Evolutionary conservation across 2,113 vertebrate genomes (phyloP), one percentile per base, ranked within the genome.

Genomic region (Microcebus murinus): DNA sequence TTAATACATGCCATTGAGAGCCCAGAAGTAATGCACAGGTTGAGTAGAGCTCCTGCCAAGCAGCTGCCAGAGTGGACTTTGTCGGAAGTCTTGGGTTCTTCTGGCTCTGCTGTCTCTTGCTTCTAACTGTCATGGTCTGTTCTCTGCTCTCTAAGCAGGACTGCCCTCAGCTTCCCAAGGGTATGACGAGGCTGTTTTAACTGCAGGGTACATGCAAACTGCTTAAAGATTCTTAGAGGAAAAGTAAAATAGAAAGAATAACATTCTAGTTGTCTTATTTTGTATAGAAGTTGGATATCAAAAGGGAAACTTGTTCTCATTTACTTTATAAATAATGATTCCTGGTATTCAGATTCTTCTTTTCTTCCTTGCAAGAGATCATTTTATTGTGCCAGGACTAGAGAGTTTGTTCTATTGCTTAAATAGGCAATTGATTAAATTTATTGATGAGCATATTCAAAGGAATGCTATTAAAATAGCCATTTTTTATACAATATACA

Each of bases 401-500:
- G 57, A 65, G 87, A 73, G 65, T 55, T 76, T 82, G 31, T 48
- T 48, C 52, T 93, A 20, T 21, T 70, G 34, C 67, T 85, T 76
- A 86, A 95, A 85, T 63, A 76, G 39, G 45, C 39, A 77, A 97
- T 85, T 87, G 95, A 81, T 92, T 91, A 79, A 70, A 90, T 96
- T 96, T 97, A 93, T 84, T 63, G 94, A 97, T 93, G 68, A 95
- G 45, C 50, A 61, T 23, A 79, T 77, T 93, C 90, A 91, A 96
- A 92, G 50, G 13, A 45, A 94, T 61, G 74, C 50, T 63, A 94
- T 91, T 97, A 94, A 91, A 95, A 50, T 50, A 23, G 65, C 42
- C 79, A 76, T 61, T 91, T 84, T 96, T 87, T 29, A 89, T 86
- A 92, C 96, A 97, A 81, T 73, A 93, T 59, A 29, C n/a, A 63